These are phyloP conservation scores for Sinocyclocheilus maitianheensis DNA, from an alignment of 2,113 vertebrate species.

Conservation along the genomic window DNA sequence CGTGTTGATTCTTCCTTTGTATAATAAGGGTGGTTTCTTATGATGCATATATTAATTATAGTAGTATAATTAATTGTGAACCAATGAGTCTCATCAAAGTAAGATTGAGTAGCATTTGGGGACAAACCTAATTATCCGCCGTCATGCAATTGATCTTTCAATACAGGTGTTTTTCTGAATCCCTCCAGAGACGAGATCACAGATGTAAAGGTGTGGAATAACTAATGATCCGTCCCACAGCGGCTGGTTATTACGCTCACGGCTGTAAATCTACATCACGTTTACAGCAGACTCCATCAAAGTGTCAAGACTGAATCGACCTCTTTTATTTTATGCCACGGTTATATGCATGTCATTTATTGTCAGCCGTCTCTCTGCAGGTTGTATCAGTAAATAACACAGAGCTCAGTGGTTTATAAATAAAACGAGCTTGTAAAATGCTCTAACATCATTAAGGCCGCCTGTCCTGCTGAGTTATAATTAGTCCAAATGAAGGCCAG, in stretches of 20 bases:
- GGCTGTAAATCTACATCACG: background rate
- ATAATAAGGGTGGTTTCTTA: background rate
- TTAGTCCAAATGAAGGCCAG: slow-evolving; percentile 8
- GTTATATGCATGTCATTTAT: background rate
- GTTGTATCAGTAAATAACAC: background rate
- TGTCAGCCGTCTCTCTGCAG: background rate
- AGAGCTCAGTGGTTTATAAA: slow-evolving; percentile 21
- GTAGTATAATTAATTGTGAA: background rate
- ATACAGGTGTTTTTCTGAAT: background rate
- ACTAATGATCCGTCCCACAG: background rate
- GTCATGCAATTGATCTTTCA: background rate
- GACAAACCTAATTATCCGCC: background rate
- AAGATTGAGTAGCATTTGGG: background rate
- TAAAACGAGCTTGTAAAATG: background rate
- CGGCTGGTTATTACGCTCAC: background rate
- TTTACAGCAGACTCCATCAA: background rate
- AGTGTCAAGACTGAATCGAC: background rate
- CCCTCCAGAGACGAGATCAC: background rate
- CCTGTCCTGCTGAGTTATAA: slow-evolving; percentile 17
- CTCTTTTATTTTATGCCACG: background rate
- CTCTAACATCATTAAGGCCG: background rate
- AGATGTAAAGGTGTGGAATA: background rate
- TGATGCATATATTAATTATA: background rate
- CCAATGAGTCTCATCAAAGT: background rate
- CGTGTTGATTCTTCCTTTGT: background rate